Percentiles rank a stretch among this genome's conserved stretches.
Conservation (phyloP, 2,888 invertebrate species). For the Eilema caniola region DNA sequence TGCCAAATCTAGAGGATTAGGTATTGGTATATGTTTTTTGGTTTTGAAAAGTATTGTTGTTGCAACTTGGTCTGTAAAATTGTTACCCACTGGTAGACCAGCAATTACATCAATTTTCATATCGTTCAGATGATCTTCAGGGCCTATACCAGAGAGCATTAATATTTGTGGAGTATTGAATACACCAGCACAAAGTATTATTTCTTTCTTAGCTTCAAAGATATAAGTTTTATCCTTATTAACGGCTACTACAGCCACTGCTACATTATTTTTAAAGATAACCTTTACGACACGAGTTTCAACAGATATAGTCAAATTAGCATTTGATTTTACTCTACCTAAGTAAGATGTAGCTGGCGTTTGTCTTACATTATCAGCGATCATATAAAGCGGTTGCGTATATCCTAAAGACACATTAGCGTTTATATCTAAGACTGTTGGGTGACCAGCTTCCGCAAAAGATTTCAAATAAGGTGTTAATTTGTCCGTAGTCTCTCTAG, state of each 20-base stretch:
- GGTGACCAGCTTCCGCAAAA: constrained; percentile 36
- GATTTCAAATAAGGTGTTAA: constrained; percentile 27
- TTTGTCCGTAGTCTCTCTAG: constrained; percentile 19
- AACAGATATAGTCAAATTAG: constrained; percentile 34
- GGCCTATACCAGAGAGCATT: constrained; percentile 44
- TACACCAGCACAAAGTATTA: constrained; percentile 37
- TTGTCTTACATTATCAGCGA: constrained; percentile 32
- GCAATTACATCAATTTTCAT: constrained; percentile 26
- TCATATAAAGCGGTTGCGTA: constrained; percentile 26
- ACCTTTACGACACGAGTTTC: constrained; percentile 38
- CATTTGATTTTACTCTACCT: constrained; percentile 16
- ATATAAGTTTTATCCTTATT: constrained; percentile 24
- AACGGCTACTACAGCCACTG: constrained; percentile 32
- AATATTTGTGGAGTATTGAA: constrained; percentile 37
- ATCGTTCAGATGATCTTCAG: constrained; percentile 29
- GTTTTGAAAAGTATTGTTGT: constrained; percentile 23
- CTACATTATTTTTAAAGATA: constrained; percentile 26
- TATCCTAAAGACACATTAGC: constrained; percentile 31
- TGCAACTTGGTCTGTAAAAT: constrained; percentile 23
- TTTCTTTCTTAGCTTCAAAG: constrained; percentile 37
- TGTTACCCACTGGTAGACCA: constrained; percentile 40
- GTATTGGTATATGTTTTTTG: constrained; percentile 16
- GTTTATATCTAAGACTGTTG: constrained; percentile 34
- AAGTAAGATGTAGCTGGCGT: constrained; percentile 35
- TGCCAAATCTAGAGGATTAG: not conserved